phyloP scores from a whole-genome alignment of 2,113 vertebrate genomes.

The Ceyx melanurus region DNA sequence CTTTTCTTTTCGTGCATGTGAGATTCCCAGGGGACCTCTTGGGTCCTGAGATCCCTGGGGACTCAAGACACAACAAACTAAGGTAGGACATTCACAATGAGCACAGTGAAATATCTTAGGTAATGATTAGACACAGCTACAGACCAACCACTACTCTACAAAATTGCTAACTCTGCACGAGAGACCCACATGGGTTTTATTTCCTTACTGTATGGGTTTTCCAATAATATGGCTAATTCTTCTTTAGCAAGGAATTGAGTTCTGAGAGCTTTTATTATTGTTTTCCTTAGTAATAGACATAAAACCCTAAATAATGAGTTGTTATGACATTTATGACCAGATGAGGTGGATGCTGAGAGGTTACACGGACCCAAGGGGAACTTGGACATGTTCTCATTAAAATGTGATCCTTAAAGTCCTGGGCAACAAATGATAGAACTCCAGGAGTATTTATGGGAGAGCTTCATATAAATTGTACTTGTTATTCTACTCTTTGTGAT shows the following conservation, averaged over 20 bases:
- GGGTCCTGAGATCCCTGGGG: background rate
- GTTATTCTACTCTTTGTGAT: background rate
- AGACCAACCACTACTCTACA: background rate
- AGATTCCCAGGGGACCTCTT: background rate
- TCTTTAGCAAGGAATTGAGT: background rate
- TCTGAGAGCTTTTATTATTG: background rate
- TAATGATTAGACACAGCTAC: accelerated
- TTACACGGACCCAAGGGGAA: background rate
- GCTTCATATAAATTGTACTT: background rate
- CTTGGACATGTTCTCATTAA: background rate
- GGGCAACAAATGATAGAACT: background rate
- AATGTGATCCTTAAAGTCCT: background rate
- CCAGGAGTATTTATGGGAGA: background rate
- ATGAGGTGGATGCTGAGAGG: background rate
- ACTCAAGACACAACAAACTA: accelerated
- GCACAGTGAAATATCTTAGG: background rate
- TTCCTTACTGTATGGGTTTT: background rate
- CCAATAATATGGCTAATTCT: background rate
- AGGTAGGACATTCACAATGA: background rate
- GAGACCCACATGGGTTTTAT: background rate
- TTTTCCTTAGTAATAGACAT: background rate
- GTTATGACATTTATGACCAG: background rate
- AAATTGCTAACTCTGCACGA: background rate
- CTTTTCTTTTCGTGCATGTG: background rate
- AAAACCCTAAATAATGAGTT: background rate